These are phyloP conservation scores for Rotaria macrura DNA, from an alignment of 2,888 invertebrate species.

Conservation along the genomic window DNA sequence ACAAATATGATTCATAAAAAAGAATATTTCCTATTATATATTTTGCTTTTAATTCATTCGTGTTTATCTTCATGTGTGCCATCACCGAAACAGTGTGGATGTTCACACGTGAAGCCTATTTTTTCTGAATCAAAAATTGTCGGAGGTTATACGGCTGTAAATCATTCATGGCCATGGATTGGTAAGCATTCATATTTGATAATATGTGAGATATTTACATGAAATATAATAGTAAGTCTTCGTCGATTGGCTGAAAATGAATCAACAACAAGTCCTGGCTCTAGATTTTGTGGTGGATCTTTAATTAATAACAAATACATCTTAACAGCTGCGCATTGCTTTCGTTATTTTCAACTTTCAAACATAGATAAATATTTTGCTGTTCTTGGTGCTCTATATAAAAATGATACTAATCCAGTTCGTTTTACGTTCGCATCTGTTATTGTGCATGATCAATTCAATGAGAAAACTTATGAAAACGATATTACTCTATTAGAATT, in stretches of 20 bases:
- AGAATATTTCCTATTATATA: no score
- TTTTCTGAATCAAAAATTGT: not conserved
- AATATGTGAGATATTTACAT: not conserved
- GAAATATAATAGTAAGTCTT: not conserved
- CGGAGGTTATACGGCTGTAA: not conserved
- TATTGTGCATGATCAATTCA: not conserved
- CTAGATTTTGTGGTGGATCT: not conserved
- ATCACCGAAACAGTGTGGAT: not conserved
- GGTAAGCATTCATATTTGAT: not conserved
- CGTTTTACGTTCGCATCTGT: not conserved
- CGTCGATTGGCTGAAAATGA: not conserved
- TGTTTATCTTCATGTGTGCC: no score
- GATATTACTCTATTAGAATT: constrained; percentile 3
- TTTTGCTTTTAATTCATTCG: no score
- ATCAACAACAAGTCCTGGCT: not conserved
- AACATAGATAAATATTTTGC: not conserved
- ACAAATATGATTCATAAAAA: no score
- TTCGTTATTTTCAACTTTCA: not conserved
- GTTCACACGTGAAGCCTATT: not conserved
- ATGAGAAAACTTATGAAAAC: not conserved
- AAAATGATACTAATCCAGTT: not conserved
- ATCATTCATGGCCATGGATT: not conserved
- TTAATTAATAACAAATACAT: constrained; percentile 18
- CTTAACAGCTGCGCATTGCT: constrained; percentile 29
- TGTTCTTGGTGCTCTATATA: not conserved